Conservation (phyloP, 2,888 invertebrate species). For the Microplitis manilae region DNA sequence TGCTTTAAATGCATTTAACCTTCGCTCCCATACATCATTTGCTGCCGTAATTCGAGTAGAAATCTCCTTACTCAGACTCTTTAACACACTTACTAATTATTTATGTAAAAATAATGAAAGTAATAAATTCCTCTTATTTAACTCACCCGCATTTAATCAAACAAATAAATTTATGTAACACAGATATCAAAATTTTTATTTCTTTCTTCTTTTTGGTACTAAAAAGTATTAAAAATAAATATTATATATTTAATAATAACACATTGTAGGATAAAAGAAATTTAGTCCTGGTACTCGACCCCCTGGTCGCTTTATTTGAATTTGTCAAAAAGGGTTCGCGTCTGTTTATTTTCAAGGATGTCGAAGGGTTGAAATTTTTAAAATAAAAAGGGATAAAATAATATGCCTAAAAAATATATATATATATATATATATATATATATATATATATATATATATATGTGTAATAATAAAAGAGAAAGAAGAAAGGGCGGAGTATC, state of each 20-base stretch:
- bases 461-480: too few species aligned
- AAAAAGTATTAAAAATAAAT: background rate
- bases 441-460: conserved; percentile 24
- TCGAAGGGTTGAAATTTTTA: conserved; percentile 39
- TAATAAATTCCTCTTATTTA: too few species aligned
- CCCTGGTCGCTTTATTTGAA: conserved; percentile 54
- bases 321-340: conserved; percentile 59
- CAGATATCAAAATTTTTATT: too few species aligned
- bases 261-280: conserved; percentile 23
- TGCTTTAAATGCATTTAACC: background rate
- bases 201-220: too few species aligned
- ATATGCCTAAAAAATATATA: conserved; percentile 28
- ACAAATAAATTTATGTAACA: too few species aligned
- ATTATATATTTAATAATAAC: conserved; percentile 34
- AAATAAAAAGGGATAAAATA: background rate
- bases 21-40: background rate
- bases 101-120: background rate
- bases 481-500: background rate
- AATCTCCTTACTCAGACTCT: background rate
- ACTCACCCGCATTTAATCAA: too few species aligned
- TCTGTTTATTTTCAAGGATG: conserved; percentile 60
- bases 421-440: conserved; percentile 15
- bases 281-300: conserved; percentile 44
- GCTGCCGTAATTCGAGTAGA: conserved; percentile 1
- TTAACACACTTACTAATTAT: conserved; percentile 1